A percentile compares a stretch with the other conserved stretches of the same genome.
Conservation (phyloP, 2,797 vertebrate genomes). For the Spea hammondii region DNA sequence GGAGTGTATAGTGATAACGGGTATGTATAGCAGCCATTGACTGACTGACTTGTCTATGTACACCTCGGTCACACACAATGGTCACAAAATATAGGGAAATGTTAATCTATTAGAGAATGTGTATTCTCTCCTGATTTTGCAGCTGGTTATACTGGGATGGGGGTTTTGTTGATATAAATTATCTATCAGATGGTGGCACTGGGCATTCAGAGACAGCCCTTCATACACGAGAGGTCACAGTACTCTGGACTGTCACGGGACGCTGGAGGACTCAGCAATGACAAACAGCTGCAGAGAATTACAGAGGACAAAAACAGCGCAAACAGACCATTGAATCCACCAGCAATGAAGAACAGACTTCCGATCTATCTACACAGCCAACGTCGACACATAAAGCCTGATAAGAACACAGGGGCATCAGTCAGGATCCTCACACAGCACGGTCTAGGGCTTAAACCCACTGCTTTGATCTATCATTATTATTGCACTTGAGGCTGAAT, state of each 20-base stretch:
- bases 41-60: not conserved
- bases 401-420: slow-evolving; percentile 18
- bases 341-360: slow-evolving; percentile 33
- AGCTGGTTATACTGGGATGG: too few relatives aligned
- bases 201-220: too few relatives aligned
- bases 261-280: slow-evolving; percentile 7
- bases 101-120: too few relatives aligned
- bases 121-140: too few relatives aligned
- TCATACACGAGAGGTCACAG: not conserved
- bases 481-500: too few relatives aligned
- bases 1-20: not conserved
- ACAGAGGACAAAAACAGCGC: slow-evolving; percentile 5
- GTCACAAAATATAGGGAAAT: too few relatives aligned
- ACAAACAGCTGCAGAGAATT: slow-evolving; percentile 34
- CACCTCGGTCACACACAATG: too few relatives aligned
- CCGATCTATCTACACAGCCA: slow-evolving; percentile 32
- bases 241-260: slow-evolving; percentile 15
- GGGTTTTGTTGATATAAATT: too few relatives aligned
- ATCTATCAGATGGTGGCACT: too few relatives aligned
- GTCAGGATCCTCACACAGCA: not conserved
- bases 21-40: not conserved
- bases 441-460: too few relatives aligned
- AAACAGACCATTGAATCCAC: slow-evolving; percentile 4
- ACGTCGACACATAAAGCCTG: slow-evolving; percentile 7
- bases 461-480: too few relatives aligned